Evolutionary conservation across 2,888 invertebrate genomes (phyloP).

Genomic region (Serrognathus titanus): DNA sequence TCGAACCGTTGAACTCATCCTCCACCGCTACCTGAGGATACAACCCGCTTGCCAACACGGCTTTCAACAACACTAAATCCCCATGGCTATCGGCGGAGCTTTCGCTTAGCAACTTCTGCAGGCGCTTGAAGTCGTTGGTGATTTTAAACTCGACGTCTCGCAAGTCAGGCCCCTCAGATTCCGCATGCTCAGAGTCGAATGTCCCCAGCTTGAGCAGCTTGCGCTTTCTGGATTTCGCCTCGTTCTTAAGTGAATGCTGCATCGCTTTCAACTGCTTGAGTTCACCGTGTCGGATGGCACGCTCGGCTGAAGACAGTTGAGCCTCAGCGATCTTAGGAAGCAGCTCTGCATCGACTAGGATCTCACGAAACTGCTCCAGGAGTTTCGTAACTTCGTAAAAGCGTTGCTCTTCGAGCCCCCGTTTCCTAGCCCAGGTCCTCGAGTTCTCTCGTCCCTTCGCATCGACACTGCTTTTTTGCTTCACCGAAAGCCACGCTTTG

Average conservation of each 20-base stretch:
- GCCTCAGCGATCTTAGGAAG: slow-evolving; percentile 33
- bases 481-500: slow-evolving; percentile 84
- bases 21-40: slow-evolving; percentile 95
- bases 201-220: slow-evolving; percentile 71
- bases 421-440: slow-evolving; percentile 80
- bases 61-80: slow-evolving; percentile 68
- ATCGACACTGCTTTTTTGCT: slow-evolving; percentile 51
- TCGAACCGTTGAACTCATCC: slow-evolving; percentile 90
- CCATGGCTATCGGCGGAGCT: slow-evolving; percentile 62
- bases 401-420: slow-evolving; percentile 94
- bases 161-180: slow-evolving; percentile 50
- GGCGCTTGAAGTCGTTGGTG: slow-evolving; percentile 60
- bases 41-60: slow-evolving; percentile 86
- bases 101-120: slow-evolving; percentile 59
- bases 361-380: slow-evolving; percentile 80
- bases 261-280: slow-evolving; percentile 80
- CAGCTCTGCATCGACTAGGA: slow-evolving; percentile 61
- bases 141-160: slow-evolving; percentile 56
- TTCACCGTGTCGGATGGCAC: slow-evolving; percentile 84
- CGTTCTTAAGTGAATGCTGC: slow-evolving; percentile 45
- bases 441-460: slow-evolving; percentile 43
- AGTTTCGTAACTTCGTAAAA: slow-evolving; percentile 96
- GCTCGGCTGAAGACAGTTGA: slow-evolving; percentile 65
- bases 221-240: slow-evolving; percentile 65
- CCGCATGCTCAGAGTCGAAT: slow-evolving; percentile 54